Evolutionary conservation across 2,797 vertebrate genomes (phyloP), one percentile per base, ranked within the genome.

Genomic region (Oophaga sylvatica): DNA sequence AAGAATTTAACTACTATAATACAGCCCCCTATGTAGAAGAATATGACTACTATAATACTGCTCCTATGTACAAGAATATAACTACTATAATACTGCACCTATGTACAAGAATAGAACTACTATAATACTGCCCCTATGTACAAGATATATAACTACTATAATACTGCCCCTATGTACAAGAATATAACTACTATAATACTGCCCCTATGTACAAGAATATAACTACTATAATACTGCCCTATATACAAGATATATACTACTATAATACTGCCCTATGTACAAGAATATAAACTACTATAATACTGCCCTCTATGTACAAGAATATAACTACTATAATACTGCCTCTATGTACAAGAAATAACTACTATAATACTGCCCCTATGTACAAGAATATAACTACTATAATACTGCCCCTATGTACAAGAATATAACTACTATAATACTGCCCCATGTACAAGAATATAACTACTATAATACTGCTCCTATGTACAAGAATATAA

Each of bases 121-220:
- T 70, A 70, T 35, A 70, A 70, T 70, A 70, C 67, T 35, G n/a
- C n/a, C 8, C n/a, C 22, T 70, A 65, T 65, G 8, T 65, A 65
- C 22, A 65, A 26, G 63, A 65, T n/a, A 65, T 65, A 65, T 65
- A 65, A 65, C 63, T 65, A 65, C 63, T 65, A 65, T 65, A 65
- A 65, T 65, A 65, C 63, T 65, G 63, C 63, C 9, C 63, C 63
- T 65, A 65, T 65, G 22, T 65, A 65, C n/a, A 65, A 26, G 63
- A 65, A 65, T 65, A 65, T 65, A 65, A 65, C 63, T 65, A 65
- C 63, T 65, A 65, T 65, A 65, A 65, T 65, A 65, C 63, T 65
- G 60, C 60, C 9, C 60, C 60, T 63, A 63, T 63, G 19, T 63
- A 63, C 60, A 63, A 63, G 60, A 63, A 63, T 70, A 70, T 31